These are phyloP conservation scores for Kradibia gibbosae DNA, from an alignment of 1,140 invertebrate genomes.

Conservation along the genomic window DNA sequence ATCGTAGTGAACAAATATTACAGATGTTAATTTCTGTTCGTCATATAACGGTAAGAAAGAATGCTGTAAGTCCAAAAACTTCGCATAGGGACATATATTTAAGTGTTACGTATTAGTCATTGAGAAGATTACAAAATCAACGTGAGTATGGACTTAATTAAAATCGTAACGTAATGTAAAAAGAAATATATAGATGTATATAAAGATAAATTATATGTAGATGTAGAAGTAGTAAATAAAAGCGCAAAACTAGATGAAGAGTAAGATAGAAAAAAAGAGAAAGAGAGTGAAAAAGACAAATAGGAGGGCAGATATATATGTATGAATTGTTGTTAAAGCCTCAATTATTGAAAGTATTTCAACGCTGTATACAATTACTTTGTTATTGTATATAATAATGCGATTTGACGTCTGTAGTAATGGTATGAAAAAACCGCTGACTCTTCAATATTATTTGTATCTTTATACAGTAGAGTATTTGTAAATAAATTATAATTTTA, in stretches of 20 bases:
- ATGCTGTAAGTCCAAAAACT: neutral
- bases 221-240: too few relatives aligned
- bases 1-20: too few relatives aligned
- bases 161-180: neutral
- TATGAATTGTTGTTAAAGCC: slow-evolving; percentile 13
- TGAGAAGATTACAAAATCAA: slow-evolving; percentile 28
- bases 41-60: neutral
- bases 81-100: neutral
- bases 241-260: too few relatives aligned
- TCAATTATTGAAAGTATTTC: slow-evolving; percentile 25
- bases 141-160: slow-evolving; percentile 13
- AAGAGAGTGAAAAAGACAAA: neutral
- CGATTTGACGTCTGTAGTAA: neutral
- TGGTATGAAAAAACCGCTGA: neutral
- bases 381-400: neutral
- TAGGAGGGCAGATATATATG: neutral
- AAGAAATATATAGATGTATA: neutral
- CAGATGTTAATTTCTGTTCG: too few relatives aligned
- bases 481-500: too few relatives aligned
- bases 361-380: slow-evolving; percentile 4
- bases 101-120: neutral
- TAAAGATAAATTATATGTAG: neutral
- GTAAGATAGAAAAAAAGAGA: neutral
- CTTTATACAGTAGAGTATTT: neutral
- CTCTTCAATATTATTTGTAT: neutral